Evolutionary conservation across 1,140 invertebrate genomes (phyloP).

Genomic region (Drosophila leontia): DNA sequence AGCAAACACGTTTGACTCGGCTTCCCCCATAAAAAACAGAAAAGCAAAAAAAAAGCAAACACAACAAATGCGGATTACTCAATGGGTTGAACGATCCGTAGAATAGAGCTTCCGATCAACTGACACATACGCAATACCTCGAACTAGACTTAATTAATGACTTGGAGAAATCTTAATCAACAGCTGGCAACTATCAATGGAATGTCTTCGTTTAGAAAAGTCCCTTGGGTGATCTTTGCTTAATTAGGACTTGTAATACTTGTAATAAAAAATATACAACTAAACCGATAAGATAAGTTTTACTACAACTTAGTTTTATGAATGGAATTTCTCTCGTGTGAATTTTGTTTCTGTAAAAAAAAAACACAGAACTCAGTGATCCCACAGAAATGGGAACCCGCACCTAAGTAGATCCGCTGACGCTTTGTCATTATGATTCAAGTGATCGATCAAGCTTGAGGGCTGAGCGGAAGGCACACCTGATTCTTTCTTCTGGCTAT

Average conservation of each 20-base stretch:
- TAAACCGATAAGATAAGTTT: neutral
- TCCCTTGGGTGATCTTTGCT: neutral
- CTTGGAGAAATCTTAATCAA: slow-evolving; percentile 19
- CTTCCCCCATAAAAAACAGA: slow-evolving; percentile 18
- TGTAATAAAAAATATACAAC: slow-evolving; percentile 1
- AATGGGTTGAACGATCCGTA: slow-evolving; percentile 40
- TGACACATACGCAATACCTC: slow-evolving; percentile 33
- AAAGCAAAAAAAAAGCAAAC: neutral
- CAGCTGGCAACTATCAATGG: neutral
- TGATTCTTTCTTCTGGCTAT: slow-evolving; percentile 11
- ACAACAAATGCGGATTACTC: slow-evolving; percentile 28
- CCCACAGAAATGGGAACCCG: slow-evolving; percentile 6
- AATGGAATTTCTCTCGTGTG: slow-evolving; percentile 25
- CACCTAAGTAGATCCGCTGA: slow-evolving; percentile 20
- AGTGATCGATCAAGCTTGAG: slow-evolving; percentile 19
- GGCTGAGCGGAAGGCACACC: neutral
- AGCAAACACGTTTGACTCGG: slow-evolving; percentile 39
- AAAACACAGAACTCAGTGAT: slow-evolving; percentile 13
- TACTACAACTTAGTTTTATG: slow-evolving; percentile 39
- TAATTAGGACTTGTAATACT: neutral
- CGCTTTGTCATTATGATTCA: slow-evolving; percentile 20
- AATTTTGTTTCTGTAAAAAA: slow-evolving; percentile 2
- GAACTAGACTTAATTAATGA: slow-evolving; percentile 29
- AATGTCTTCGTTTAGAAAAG: slow-evolving; percentile 1
- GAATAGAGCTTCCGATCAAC: slow-evolving; percentile 10